Evolutionary conservation across 2,113 vertebrate genomes (phyloP), one percentile per base, ranked within the genome.

Genomic region (Bufo gargarizans): DNA sequence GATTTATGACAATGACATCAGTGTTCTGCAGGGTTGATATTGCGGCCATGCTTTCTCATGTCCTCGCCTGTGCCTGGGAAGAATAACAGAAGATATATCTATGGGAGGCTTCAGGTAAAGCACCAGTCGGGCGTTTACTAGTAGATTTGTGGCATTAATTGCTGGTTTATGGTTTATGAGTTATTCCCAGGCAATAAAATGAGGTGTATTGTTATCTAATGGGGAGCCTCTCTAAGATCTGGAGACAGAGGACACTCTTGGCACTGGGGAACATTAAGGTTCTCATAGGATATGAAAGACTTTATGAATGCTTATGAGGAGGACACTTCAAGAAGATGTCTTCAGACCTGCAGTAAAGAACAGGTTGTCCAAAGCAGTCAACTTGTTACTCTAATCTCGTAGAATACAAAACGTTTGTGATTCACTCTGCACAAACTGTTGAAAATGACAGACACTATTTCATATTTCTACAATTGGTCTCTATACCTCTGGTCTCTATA

Each of bases 1-100:
- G 61, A 69, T 67, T 55, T 20, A 55, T 71, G 82, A 71, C 82
- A 71, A 71, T 84, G 50, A 84, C 63, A 17, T 50, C 47, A 84
- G 82, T 84, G 81, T 83, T 13, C 50, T 3, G 17, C 20, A 16
- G 56, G 5, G 43, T 49, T 16, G 17, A 67, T 65, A 50, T 50
- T 82, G 22, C 22, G 33, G 50, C 59, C 47, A n/a, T 82, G 12
- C 22, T 82, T 82, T 82, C 45, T 50, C 61, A 67, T 53, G 81
- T 65, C 5, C 20, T 33, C n/a, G 63, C 45, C 72, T 67, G 11
- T 61, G 50, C 47, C 81, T 65, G 69, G 71, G n/a, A 20, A 76
- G 16, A 50, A 50, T 49, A 8, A 76, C 43, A 16, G 33, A 22
- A 71, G 8, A 67, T 6, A n/a, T 47, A 47, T 45, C 43, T 16